A percentile compares a stretch with the other conserved stretches of the same genome.
Conservation (phyloP, 2,113 vertebrate species). For the Colossoma macropomum region DNA sequence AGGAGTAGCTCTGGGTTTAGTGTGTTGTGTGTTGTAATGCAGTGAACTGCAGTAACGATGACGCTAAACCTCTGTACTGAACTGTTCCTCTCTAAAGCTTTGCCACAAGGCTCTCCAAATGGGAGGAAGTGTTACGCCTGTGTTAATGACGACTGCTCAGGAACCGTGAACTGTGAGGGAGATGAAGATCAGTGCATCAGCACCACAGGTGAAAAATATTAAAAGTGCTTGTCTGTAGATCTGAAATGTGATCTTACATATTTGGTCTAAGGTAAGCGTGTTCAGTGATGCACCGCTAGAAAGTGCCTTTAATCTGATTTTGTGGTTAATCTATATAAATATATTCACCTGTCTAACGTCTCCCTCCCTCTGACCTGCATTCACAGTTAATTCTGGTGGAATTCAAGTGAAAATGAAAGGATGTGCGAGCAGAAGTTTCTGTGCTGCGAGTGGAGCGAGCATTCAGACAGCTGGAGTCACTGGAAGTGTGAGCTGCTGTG, state of each 20-base stretch:
- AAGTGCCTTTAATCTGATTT: no score
- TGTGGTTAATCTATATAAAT: no score
- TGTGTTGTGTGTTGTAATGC: no score
- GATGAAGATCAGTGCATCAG: conserved; percentile 57
- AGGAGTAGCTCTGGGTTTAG: no score
- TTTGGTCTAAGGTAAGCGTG: no score
- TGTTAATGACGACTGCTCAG: conserved; percentile 30
- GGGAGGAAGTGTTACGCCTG: conserved; percentile 61
- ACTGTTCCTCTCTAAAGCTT: neutral
- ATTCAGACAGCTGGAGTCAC: neutral
- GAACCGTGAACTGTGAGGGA: conserved; percentile 53
- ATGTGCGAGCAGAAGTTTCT: conserved; percentile 54
- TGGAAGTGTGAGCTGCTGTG: conserved; percentile 63
- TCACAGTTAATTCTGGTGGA: neutral
- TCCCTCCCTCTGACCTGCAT: no score
- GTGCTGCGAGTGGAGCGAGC: neutral
- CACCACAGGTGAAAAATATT: neutral
- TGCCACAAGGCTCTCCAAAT: conserved; percentile 36
- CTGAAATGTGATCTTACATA: no score
- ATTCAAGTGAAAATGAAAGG: conserved; percentile 4
- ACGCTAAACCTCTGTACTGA: neutral
- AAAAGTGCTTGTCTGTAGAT: no score
- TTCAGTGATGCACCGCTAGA: no score
- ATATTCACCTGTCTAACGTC: neutral
- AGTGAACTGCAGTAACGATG: no score